Evolutionary conservation across 2,888 invertebrate genomes (phyloP).

Genomic region (Nomada ferruginata): DNA sequence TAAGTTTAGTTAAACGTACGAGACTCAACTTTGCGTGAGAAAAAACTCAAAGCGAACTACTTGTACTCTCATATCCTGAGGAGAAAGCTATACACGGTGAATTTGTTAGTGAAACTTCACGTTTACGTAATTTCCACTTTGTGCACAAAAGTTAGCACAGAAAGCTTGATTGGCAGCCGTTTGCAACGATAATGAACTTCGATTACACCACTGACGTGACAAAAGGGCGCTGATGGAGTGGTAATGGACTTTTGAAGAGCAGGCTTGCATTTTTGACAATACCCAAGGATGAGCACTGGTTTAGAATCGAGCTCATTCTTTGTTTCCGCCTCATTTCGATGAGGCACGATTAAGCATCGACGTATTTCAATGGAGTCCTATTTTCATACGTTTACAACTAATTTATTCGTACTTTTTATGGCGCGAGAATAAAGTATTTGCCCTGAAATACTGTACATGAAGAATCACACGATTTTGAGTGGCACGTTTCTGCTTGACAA

Average conservation of each 20-base stretch:
- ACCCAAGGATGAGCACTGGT: constrained; percentile 39
- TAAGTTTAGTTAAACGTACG: constrained; percentile 59
- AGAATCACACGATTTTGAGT: background rate
- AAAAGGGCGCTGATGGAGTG: constrained; percentile 24
- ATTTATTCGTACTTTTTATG: background rate
- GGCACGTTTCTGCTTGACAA: background rate
- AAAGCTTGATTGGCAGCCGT: constrained; percentile 73
- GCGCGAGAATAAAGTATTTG: background rate
- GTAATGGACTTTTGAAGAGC: constrained; percentile 17
- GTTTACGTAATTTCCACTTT: constrained; percentile 71
- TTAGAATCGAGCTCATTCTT: constrained; percentile 8
- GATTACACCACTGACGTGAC: constrained; percentile 63
- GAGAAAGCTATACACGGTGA: constrained; percentile 60
- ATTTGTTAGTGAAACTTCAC: constrained; percentile 71
- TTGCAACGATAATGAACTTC: constrained; percentile 70
- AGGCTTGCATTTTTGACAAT: constrained; percentile 52
- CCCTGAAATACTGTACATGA: constrained; percentile 26
- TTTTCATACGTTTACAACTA: constrained; percentile 11
- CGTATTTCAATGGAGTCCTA: constrained; percentile 15
- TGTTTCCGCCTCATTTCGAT: constrained; percentile 25
- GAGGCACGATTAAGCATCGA: constrained; percentile 32
- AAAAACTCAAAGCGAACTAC: constrained; percentile 68
- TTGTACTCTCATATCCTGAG: constrained; percentile 46
- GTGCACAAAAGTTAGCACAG: constrained; percentile 74
- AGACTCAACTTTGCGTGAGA: constrained; percentile 57